Percentiles rank a stretch among this genome's conserved stretches.
These are phyloP conservation scores for Apotomis capreana DNA, from an alignment of 2,888 invertebrate species.

Conservation along the genomic window DNA sequence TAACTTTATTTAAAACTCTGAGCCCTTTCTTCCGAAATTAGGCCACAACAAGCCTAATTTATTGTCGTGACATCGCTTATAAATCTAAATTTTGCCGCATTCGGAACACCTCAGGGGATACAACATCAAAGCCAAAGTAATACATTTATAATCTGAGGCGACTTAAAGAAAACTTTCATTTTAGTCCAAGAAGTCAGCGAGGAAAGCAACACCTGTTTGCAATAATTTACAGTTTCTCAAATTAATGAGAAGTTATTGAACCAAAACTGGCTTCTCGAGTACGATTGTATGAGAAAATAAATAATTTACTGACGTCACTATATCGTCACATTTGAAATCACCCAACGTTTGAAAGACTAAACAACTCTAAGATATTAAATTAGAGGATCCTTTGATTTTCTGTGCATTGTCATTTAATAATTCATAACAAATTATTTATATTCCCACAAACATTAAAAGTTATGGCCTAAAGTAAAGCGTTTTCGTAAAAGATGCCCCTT, in stretches of 20 bases:
- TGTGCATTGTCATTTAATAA: background rate
- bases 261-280: conserved; percentile 9
- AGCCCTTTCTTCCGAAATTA: conserved; percentile 8
- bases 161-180: conserved; percentile 26
- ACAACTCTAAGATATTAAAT: conserved; percentile 12
- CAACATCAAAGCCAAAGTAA: conserved; percentile 18
- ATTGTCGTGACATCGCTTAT: conserved; percentile 18
- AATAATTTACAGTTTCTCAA: conserved; percentile 24
- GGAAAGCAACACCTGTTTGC: conserved; percentile 19
- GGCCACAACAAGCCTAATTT: conserved; percentile 13
- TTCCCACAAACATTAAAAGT: background rate
- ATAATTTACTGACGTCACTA: conserved; percentile 32
- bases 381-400: background rate
- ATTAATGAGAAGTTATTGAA: conserved; percentile 8
- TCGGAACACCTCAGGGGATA: conserved; percentile 4
- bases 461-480: conserved; percentile 8
- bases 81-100: conserved; percentile 20
- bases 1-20: conserved; percentile 6
- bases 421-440: conserved; percentile 4
- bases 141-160: conserved; percentile 24
- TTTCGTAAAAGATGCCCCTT: background rate
- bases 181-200: conserved; percentile 5
- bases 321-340: conserved; percentile 2
- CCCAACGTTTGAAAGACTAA: conserved; percentile 9
- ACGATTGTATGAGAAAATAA: conserved; percentile 17